Base-by-base conservation (phyloP, 2,888 invertebrate species). In the Dryobotodes eremita region DNA sequence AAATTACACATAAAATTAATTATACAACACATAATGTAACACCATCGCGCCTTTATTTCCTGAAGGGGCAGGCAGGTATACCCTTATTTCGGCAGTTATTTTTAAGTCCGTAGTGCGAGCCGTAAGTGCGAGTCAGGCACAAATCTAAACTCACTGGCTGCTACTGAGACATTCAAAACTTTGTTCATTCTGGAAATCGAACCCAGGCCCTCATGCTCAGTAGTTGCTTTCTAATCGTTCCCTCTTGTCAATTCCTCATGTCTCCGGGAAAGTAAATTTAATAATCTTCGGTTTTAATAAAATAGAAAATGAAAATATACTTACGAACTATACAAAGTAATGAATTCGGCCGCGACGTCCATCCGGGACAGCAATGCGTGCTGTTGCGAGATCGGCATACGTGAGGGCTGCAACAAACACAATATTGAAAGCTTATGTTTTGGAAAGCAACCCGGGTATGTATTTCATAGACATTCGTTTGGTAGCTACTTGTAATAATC, bases 331-430 rank as follows among this genome's bases (percentile, higher is more conserved):
- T 97, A 95, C 99, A 99, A 72, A 98, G 97, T 84, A 98, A 97
- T 61, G 98, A 97, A 87, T 98, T 97, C 8, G 97, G 97, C 89
- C 98, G 98, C 88, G 98, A 97, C 31, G 97, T 97, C 99, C 99
- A 99, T 23, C 99, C 99, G 5, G 98, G 98, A 95, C 99, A 99
- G 95, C 99, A 99, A 93, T 98, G 98, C 92, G 97, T 98, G 92
- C 98, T 97, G 92, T 97, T 97, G 87, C 98, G 97, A 82, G 98
- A 97, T 90, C 98, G 97, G 94, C 98, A 98, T 71, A 98, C 98
- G 94, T 99, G 98, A 5, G 98, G 98, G 75, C 98, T 98, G 97
- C 26, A 97, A 97, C 86, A 90, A 85, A 55, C 15, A 31, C 11
- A 5, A 26, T 31, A 50, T 31, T 46, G 6, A 6, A 42, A 46